Evolutionary conservation across 2,797 vertebrate genomes (phyloP), one percentile per base, ranked within the genome.

Genomic region (Molothrus ater): DNA sequence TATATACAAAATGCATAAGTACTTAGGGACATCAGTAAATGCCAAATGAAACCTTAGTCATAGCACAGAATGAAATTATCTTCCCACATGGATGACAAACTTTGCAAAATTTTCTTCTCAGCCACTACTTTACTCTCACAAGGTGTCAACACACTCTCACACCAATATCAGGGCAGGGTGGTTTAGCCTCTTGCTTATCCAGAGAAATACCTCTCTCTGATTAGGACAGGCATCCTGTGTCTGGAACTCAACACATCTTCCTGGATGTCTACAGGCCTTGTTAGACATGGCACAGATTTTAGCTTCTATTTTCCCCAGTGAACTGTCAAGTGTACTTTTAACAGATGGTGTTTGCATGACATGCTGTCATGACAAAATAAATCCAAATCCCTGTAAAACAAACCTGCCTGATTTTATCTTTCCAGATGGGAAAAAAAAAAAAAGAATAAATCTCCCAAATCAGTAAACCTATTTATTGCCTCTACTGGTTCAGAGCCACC

Each of bases 351-450:
- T 47, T 69, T 71, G 43, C 4, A 18, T 80, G 94, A 74, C 80
- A 90, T 60, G 28, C 60, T 93, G 84, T 90, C 89, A 69, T 34
- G 86, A 89, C 25, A 96, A 86, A 90, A 91, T 72, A 91, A 87
- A 93, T 90, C 31, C n/a, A 84, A 48, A 68, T 94, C 59, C 63
- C 68, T 84, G 47, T 24, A 75, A 93, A 88, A 82, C 10, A 84
- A 93, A 68, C 69, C 40, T 72, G n/a, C 42, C 65, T 82, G 32
- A 65, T 72, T 88, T 70, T 86, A 17, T 76, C 24, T 87, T 90
- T 85, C 59, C 36, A 80, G 19, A 40, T 64, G 63, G 31, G 22
- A 1, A 29, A 65, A 13, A 16, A 45, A 72, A 56, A 40, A 54
- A 81, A 66, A 11, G 6, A 85, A 31, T 9, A 73, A 53, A 45